phyloP scores from a whole-genome alignment of 1,140 invertebrate genomes.

The Drosophila nikananu region DNA sequence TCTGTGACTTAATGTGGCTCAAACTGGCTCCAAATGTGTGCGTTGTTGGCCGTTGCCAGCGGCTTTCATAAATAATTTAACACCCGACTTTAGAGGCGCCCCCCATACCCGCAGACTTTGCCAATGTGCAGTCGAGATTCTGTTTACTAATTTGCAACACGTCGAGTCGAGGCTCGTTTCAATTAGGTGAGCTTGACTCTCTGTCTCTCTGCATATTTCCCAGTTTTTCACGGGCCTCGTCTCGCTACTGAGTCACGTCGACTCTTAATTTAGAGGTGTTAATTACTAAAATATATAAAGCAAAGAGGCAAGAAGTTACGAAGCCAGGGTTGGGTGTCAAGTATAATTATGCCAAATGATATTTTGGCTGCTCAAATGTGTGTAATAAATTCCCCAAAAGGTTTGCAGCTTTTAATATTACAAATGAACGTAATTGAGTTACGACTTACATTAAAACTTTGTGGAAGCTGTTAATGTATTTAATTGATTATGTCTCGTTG shows the following conservation, averaged over 20 bases:
- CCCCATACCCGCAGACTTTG: slow-evolving; percentile 5
- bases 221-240: not conserved
- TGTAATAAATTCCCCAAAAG: slow-evolving; percentile 4
- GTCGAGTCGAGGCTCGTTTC: slow-evolving; percentile 24
- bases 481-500: not conserved
- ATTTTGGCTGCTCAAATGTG: slow-evolving; percentile 2
- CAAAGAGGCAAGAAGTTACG: not conserved
- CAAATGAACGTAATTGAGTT: slow-evolving; percentile 9
- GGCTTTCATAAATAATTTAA: slow-evolving; percentile 66
- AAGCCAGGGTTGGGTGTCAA: not conserved
- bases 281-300: slow-evolving; percentile 48
- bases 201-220: slow-evolving; percentile 10
- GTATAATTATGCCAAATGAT: slow-evolving; percentile 12
- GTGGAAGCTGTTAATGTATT: not conserved
- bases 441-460: slow-evolving; percentile 8
- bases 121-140: slow-evolving; percentile 50
- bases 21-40: slow-evolving; percentile 47
- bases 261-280: slow-evolving; percentile 50
- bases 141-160: slow-evolving; percentile 64
- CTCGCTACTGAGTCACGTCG: slow-evolving; percentile 33
- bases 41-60: slow-evolving; percentile 34
- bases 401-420: not conserved
- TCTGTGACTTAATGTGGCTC: slow-evolving; percentile 42
- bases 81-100: slow-evolving; percentile 48
- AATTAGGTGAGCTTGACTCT: slow-evolving; percentile 25